Base-by-base conservation (phyloP, 2,113 vertebrate genomes). In the Epinephelus fuscoguttatus region DNA sequence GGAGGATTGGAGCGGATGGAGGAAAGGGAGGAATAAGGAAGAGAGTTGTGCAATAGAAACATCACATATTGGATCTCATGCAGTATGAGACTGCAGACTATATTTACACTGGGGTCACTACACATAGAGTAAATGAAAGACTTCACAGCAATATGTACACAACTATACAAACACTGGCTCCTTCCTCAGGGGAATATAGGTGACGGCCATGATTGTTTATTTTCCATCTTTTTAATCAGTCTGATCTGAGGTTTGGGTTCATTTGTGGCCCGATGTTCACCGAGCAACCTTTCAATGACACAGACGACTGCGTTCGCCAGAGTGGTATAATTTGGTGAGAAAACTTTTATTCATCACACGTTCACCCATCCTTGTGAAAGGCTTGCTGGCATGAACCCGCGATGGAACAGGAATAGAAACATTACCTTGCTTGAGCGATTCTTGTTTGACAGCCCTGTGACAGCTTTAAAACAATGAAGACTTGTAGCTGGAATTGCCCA, bases 231-330 rank as follows among this genome's bases (percentile, higher is more conserved):
- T 74, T 62, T 78, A 72, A 63, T 70, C 75, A 40, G 67, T 67
- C 63, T 78, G 45, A 72, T 73, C 18, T 69, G 64, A 84, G 49
- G 23, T 82, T 49, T 79, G 13, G 50, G 18, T 85, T 78, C 67
- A 71, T 87, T 81, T 61, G 53, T 23, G 73, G 52, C 45, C 70
- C 69, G 57, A 85, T 80, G 84, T 70, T 88, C 84, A 82, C 19
- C 60, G 68, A 72, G 66, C 66, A 84, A 59, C 42, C n/a, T 78
- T 80, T 78, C 73, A 82, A 77, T 89, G 80, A 87, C 62, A 89
- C 84, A 83, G 64, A 83, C 57, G 84, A 72, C 66, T 89, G 88
- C n/a, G 67, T 76, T 61, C 56, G 78, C 77, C 75, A 55, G 80
- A 82, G 61, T 71, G 60, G 63, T 53, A 69, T 86, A 68, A 89